Percentiles rank a stretch among this genome's conserved stretches.
These are phyloP conservation scores for Gasterosteus aculeatus DNA, from an alignment of 2,113 vertebrate genomes.

Conservation along the genomic window DNA sequence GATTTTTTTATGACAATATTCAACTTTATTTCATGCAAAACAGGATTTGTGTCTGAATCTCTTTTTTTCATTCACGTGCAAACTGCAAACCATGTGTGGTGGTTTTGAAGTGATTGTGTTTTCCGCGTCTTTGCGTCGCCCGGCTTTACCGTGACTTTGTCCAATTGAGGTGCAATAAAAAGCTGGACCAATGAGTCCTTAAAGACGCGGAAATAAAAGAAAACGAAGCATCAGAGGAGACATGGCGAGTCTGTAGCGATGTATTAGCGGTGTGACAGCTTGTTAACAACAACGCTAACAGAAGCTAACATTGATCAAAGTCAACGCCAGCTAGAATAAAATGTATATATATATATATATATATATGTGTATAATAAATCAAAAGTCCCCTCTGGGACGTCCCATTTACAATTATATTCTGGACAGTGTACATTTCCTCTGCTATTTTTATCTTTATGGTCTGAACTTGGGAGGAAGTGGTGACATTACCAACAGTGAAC, in stretches of 20 bases:
- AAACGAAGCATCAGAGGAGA: background rate
- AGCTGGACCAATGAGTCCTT: background rate
- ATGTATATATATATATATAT: background rate
- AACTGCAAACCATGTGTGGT: too few relatives aligned
- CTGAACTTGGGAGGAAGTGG: too few relatives aligned
- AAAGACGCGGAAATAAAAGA: background rate
- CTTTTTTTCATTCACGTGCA: too few relatives aligned
- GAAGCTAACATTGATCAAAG: too few relatives aligned
- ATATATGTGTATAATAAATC: too few relatives aligned
- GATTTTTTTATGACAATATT: conserved; percentile 2
- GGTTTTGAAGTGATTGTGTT: background rate
- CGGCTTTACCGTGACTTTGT: background rate
- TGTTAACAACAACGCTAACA: background rate
- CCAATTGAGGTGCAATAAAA: background rate
- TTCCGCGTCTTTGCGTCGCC: too few relatives aligned
- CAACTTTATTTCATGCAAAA: background rate
- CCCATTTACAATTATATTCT: too few relatives aligned
- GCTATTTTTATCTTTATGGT: too few relatives aligned
- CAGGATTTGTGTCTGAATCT: too few relatives aligned
- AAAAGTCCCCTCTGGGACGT: too few relatives aligned
- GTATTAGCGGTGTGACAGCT: background rate
- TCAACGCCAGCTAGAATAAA: background rate
- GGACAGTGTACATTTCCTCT: too few relatives aligned
- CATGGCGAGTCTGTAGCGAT: background rate
- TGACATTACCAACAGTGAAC: too few relatives aligned